phyloP scores from a whole-genome alignment of 2,113 vertebrate species.

The Pterocles orientalis region DNA sequence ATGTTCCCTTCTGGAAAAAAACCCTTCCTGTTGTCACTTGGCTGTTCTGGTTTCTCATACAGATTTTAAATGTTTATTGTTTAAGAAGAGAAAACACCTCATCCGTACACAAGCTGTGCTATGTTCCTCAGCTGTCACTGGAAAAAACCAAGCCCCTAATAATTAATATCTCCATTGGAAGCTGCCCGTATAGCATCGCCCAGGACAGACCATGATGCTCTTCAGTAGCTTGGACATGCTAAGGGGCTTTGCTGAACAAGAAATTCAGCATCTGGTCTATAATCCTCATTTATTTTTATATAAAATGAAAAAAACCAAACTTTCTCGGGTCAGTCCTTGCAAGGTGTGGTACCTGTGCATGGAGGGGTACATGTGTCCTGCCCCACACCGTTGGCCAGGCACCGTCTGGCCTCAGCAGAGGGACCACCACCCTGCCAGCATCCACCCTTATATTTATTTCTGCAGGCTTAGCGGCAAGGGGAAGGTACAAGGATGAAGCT shows the following conservation, averaged over 20 bases:
- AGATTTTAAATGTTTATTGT: not conserved
- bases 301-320: not conserved
- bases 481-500: no score
- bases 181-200: not conserved
- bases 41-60: not conserved
- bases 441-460: no score
- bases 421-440: fast-evolving
- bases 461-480: no score
- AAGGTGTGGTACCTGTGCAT: not conserved
- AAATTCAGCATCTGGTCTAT: not conserved
- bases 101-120: not conserved
- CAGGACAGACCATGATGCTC: fast-evolving
- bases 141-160: no score
- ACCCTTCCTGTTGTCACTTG: not conserved
- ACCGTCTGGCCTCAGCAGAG: fast-evolving
- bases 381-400: not conserved
- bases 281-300: not conserved
- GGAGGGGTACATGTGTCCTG: not conserved
- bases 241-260: not conserved
- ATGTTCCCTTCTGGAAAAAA: not conserved
- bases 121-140: not conserved
- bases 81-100: not conserved
- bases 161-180: not conserved
- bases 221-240: not conserved
- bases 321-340: not conserved